Evolutionary conservation across 2,888 invertebrate genomes (phyloP), one percentile per base, ranked within the genome.

Genomic region (Shargacucullia verbasci): DNA sequence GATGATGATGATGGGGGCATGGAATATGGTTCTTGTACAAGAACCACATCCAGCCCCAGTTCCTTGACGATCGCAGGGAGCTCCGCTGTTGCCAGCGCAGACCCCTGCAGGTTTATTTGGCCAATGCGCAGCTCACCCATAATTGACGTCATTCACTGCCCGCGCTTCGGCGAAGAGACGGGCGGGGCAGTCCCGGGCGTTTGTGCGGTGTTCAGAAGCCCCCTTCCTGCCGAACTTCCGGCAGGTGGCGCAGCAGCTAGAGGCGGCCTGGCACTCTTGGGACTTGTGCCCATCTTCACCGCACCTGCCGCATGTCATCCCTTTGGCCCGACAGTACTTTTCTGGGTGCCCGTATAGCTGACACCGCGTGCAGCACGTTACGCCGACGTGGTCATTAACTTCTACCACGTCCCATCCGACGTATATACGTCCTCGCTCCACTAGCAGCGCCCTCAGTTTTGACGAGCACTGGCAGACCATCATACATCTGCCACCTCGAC

Each of bases 261-360:
- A 12, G 4, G 29, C 5, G 5, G 12, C 34, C 12, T 34, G n/a
- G n/a, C n/a, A n/a, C n/a, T n/a, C n/a, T n/a, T n/a, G n/a, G n/a
- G n/a, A n/a, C n/a, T n/a, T n/a, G 34, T 12, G 12, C 3, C 2
- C 34, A 2, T 34, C 34, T 0, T n/a, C 25, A 0, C 79, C 79
- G 9, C 82, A 80, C 0, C 43, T 50, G 0, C 64, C 55, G 25
- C 81, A 82, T 0, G 43, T 60, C 0, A 0, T 3, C 0, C 35
- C 49, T 0, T 14, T 6, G 0, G 73, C 35, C 0, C 62, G 11
- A 33, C 80, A 82, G n/a, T 54, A 63, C 0, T 75, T 72, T 7
- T 76, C 82, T 0, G 81, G 80, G 67, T 84, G 81, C 0, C 83
- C 82, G 15, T 80, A 83, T 1, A 64, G 64, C 14, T 84, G 84